Percentiles rank a stretch among this genome's conserved stretches.
Conservation (phyloP, 2,888 invertebrate genomes). For the Himalopsyche kuldschensis region DNA sequence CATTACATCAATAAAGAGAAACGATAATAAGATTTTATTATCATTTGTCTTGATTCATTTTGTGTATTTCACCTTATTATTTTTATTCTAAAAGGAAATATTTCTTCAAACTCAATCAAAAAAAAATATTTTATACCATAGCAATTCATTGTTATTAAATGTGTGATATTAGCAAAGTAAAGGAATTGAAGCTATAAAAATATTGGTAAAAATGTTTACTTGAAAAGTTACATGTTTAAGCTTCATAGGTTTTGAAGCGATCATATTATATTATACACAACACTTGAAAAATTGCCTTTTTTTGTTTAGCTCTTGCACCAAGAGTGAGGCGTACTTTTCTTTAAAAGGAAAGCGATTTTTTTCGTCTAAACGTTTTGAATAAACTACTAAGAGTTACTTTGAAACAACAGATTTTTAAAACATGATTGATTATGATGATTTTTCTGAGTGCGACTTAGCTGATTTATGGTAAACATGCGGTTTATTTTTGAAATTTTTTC, state of each 20-base stretch:
- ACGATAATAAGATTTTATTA: no score
- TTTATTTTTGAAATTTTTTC: neutral
- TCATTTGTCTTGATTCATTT: no score
- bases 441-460: neutral
- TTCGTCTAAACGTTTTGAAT: neutral
- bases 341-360: neutral
- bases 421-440: constrained; percentile 7
- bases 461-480: neutral
- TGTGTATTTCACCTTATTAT: no score
- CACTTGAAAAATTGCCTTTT: constrained; percentile 25
- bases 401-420: constrained; percentile 6
- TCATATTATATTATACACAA: neutral
- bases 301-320: neutral
- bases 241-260: neutral
- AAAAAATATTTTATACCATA: no score
- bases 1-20: no score
- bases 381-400: constrained; percentile 3
- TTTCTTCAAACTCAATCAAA: no score
- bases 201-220: neutral
- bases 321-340: neutral
- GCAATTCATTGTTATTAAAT: no score
- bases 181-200: no score
- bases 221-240: neutral
- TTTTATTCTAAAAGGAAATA: no score
- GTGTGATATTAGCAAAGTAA: no score